These are phyloP conservation scores for Opisthograptis luteolata DNA, from an alignment of 2,888 invertebrate genomes.

Conservation along the genomic window DNA sequence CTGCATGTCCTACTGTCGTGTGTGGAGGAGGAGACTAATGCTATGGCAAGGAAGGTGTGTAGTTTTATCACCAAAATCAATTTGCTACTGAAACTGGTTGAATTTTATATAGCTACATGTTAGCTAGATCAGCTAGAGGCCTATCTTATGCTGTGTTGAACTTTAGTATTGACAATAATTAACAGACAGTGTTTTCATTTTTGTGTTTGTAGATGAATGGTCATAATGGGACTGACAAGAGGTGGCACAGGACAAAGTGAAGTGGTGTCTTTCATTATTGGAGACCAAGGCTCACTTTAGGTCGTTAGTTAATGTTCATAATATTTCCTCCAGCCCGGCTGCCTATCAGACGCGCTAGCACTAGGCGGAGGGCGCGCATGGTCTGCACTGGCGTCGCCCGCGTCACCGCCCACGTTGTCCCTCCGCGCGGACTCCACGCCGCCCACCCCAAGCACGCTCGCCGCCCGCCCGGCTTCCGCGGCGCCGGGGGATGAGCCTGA, in stretches of 20 bases:
- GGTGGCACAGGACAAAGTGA: too few species aligned
- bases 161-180: too few species aligned
- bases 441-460: conserved; percentile 50
- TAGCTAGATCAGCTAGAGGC: too few species aligned
- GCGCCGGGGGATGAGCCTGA: conserved; percentile 72
- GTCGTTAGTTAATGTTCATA: too few species aligned
- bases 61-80: neutral
- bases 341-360: conserved; percentile 90
- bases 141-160: too few species aligned
- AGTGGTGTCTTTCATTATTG: too few species aligned
- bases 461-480: conserved; percentile 58
- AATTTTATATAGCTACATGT: too few species aligned
- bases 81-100: neutral
- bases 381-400: conserved; percentile 75
- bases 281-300: too few species aligned
- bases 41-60: conserved; percentile 83
- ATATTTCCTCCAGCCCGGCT: conserved; percentile 86
- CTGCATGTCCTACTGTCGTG: conserved; percentile 95
- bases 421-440: conserved; percentile 56
- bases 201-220: too few species aligned
- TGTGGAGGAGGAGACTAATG: conserved; percentile 92
- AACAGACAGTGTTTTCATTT: too few species aligned
- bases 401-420: conserved; percentile 80
- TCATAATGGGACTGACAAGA: too few species aligned
- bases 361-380: conserved; percentile 78